Percentiles rank a stretch among this genome's conserved stretches.
Conservation (phyloP, 2,113 vertebrate genomes). For the Rana temporaria region DNA sequence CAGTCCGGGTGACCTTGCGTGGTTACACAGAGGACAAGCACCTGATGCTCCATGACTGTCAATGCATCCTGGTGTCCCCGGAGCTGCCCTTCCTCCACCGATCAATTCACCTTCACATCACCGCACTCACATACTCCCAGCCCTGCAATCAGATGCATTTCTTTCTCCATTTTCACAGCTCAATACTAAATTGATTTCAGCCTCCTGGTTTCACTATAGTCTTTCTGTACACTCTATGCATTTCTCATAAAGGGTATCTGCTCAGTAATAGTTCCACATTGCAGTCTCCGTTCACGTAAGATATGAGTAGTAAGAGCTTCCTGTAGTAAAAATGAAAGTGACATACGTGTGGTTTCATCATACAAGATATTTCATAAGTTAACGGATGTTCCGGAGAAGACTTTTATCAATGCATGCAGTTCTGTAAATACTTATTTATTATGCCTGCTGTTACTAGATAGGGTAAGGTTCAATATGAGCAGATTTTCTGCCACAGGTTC, state of each 20-base stretch:
- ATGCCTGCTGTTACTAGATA: too few species aligned
- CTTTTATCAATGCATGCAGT: too few species aligned
- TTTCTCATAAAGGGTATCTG: background rate
- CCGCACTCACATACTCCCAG: background rate
- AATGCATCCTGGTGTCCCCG: background rate
- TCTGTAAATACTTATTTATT: too few species aligned
- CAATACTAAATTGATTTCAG: background rate
- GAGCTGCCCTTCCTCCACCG: background rate
- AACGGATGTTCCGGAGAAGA: too few species aligned
- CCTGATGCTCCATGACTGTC: conserved; percentile 31
- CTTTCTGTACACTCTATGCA: background rate
- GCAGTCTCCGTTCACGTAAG: too few species aligned
- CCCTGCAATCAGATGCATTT: background rate
- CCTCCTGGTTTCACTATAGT: background rate
- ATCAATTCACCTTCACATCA: conserved; percentile 36
- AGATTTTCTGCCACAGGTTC: too few species aligned
- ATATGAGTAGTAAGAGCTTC: too few species aligned
- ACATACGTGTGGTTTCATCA: too few species aligned
- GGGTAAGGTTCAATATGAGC: too few species aligned
- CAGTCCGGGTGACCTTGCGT: conserved; percentile 23
- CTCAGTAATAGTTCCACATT: background rate
- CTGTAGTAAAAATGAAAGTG: too few species aligned
- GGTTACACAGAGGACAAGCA: background rate
- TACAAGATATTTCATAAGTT: too few species aligned
- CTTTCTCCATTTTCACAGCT: background rate